phyloP scores from a whole-genome alignment of 2,888 invertebrate species.

The Sphecodes monilicornis region DNA sequence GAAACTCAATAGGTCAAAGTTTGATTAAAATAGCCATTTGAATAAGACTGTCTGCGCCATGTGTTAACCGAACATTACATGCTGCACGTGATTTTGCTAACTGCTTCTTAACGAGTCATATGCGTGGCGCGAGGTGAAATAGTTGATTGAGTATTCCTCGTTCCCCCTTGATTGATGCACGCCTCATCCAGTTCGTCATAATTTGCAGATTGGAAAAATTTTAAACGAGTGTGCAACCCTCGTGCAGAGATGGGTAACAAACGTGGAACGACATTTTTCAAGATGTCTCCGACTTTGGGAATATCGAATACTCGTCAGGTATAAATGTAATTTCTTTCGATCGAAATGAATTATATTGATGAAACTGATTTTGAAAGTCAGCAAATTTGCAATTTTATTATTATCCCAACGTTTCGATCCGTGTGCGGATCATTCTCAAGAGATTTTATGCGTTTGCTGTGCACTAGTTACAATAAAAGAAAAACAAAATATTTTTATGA shows the following conservation, averaged over 20 bases:
- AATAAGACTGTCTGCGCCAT: constrained; percentile 13
- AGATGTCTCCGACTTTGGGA: not conserved
- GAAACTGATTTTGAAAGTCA: too few relatives aligned
- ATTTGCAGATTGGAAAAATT: not conserved
- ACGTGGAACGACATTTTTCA: not conserved
- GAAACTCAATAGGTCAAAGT: not conserved
- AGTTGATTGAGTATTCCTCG: constrained; percentile 29
- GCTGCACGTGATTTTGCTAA: constrained; percentile 44
- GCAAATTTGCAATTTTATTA: too few relatives aligned
- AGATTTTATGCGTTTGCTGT: too few relatives aligned
- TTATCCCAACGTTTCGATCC: too few relatives aligned
- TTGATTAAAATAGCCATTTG: constrained; percentile 35
- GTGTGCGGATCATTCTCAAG: too few relatives aligned
- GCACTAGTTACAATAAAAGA: too few relatives aligned
- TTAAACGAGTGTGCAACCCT: too few relatives aligned
- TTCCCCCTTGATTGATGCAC: constrained; percentile 60
- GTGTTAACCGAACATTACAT: constrained; percentile 19
- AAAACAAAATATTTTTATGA: too few relatives aligned
- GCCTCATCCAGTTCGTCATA: not conserved
- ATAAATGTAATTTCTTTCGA: too few relatives aligned
- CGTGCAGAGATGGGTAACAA: not conserved
- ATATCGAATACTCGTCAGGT: not conserved
- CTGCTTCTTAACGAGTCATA: constrained; percentile 63
- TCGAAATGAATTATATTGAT: too few relatives aligned
- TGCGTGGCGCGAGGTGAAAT: constrained; percentile 55